Conservation (phyloP, 2,113 vertebrate genomes). For the Odontesthes bonariensis region DNA sequence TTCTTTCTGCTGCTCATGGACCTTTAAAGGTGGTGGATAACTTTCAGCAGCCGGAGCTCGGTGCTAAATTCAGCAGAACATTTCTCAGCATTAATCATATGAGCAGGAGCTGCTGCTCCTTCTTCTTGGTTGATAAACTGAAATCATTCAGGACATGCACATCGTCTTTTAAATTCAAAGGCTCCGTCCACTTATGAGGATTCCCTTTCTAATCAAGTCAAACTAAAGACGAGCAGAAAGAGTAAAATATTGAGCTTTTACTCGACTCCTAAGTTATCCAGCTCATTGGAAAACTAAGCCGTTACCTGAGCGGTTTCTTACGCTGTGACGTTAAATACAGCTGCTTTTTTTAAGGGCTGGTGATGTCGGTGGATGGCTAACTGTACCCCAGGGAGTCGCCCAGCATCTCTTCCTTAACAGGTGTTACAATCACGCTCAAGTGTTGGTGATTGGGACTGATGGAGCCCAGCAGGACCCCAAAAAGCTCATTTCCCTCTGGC, state of each 20-base stretch:
- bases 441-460: conserved; percentile 31
- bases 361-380: neutral
- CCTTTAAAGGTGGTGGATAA: no score
- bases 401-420: conserved; percentile 15
- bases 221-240: no score
- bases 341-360: neutral
- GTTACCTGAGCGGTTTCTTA: no score
- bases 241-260: no score
- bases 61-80: neutral
- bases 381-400: neutral
- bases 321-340: neutral
- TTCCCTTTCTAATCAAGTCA: no score
- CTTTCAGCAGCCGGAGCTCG: neutral
- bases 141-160: no score
- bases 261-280: no score
- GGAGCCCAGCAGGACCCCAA: conserved; percentile 19
- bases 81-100: neutral
- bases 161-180: no score
- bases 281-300: no score
- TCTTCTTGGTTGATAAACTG: no score
- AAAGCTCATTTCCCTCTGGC: conserved; percentile 21
- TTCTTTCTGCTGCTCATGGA: no score
- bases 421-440: conserved; percentile 22
- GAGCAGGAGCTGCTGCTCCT: neutral
- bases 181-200: no score